phyloP scores from a whole-genome alignment of 1,140 invertebrate genomes.

The Maniola jurtina region DNA sequence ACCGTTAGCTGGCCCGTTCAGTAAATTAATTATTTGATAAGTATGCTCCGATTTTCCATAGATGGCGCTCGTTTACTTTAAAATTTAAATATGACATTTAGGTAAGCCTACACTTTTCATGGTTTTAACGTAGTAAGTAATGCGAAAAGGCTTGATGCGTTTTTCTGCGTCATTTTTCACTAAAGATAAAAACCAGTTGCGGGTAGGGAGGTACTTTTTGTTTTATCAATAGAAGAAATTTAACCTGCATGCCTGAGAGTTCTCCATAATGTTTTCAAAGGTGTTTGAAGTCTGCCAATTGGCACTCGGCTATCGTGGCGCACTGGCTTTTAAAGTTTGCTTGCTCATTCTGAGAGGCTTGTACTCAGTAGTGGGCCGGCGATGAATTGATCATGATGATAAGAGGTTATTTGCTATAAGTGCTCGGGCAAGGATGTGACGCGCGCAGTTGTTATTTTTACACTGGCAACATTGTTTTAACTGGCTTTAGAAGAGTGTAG shows the following conservation, averaged over 20 bases:
- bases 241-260: no score
- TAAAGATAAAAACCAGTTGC: neutral
- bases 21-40: slow-evolving; percentile 69
- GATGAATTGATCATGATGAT: no score
- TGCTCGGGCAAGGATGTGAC: neutral
- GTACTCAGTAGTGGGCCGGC: no score
- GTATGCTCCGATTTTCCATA: slow-evolving; percentile 5
- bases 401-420: no score
- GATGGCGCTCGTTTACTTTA: slow-evolving; percentile 10
- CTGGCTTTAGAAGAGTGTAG: slow-evolving; percentile 4
- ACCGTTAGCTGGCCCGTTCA: slow-evolving; percentile 67
- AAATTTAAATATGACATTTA: neutral
- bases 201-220: neutral
- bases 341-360: no score
- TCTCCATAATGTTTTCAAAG: no score
- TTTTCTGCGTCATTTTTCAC: neutral
- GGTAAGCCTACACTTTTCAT: neutral
- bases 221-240: neutral
- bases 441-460: slow-evolving; percentile 1
- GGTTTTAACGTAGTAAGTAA: neutral
- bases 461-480: slow-evolving; percentile 12
- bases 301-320: no score
- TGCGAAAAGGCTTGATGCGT: neutral
- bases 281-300: no score
- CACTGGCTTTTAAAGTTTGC: no score